Base-by-base conservation (phyloP, 2,888 invertebrate species). In the Petrophora chlorosata region DNA sequence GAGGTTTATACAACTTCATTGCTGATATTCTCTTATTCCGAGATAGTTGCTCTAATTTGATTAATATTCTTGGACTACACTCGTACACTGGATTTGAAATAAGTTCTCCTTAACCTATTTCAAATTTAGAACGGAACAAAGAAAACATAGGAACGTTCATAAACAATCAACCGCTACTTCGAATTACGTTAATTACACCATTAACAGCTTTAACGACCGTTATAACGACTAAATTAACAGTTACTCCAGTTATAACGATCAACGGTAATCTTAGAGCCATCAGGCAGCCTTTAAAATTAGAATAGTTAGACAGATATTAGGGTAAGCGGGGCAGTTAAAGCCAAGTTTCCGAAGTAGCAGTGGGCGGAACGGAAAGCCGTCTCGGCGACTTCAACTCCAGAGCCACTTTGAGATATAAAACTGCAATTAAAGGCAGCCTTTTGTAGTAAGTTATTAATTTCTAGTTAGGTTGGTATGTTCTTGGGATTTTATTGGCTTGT, bases 281-380 rank as follows among this genome's bases (percentile, higher is more conserved):
- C 23, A 39, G 44, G 23, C 13, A 40, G 19, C 28, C 29, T 48
- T 40, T 36, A 29, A 29, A 43, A 49, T 49, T 46, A 44, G 32
- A 49, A 53, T 47, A 43, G 56, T 52, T 53, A 35, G 23, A 55
- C 39, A 46, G 56, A 49, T 46, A 46, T 46, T 49, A 47, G 33
- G 34, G 35, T 43, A 46, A 53, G 43, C 44, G 38, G 12, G 39
- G 36, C 49, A 40, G 35, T 56, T 56, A 49, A 9, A 13, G 28
- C 25, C 29, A 49, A 56, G 42, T 48, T 48, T 45, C 22, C 25
- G 23, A 47, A 47, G 43, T 40, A 17, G 28, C 10, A 33, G 28
- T 13, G 28, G 43, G 33, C 32, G 39, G 30, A 30, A 44, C 29
- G 30, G 26, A 33, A 33, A 12, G n/a, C 3, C 10, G 26, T 33